Conservation (phyloP, 2,797 vertebrate species). For the Syncerus caffer region DNA sequence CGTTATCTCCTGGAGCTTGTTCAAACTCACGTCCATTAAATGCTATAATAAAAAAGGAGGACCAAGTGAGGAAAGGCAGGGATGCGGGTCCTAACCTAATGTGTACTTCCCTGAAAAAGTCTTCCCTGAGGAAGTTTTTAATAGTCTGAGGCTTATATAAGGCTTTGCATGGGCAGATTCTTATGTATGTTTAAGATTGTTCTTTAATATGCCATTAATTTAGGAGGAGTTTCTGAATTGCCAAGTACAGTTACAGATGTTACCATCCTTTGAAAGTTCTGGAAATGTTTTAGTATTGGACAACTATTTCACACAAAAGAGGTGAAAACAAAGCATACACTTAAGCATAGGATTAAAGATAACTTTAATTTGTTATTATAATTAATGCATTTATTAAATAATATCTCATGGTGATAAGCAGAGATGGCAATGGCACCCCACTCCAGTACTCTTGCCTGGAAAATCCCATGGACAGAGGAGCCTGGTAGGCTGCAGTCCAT, state of each 20-base stretch:
- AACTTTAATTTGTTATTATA: background rate
- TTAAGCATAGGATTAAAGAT: background rate
- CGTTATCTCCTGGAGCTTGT: background rate
- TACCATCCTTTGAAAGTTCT: background rate
- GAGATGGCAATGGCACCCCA: background rate
- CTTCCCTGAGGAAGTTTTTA: background rate
- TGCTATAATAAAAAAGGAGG: background rate
- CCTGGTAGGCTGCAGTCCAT: background rate
- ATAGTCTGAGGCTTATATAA: background rate
- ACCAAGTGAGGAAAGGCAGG: rapidly evolving
- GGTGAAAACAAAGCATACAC: background rate
- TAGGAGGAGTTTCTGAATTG: background rate
- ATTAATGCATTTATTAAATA: background rate
- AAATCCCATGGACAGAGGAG: background rate
- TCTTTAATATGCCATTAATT: background rate
- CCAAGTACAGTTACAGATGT: background rate
- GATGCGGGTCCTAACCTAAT: background rate
- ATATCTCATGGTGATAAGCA: background rate
- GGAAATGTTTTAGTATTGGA: background rate
- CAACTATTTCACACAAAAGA: background rate
- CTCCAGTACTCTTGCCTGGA: background rate
- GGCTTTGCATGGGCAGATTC: background rate
- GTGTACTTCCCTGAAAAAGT: background rate
- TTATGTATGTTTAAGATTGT: background rate
- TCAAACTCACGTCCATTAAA: background rate